A percentile compares a stretch with the other conserved stretches of the same genome.
Evolutionary conservation across 64 coral and sea anemone genomes (phyloP).

Genomic region (Montipora foliosa): DNA sequence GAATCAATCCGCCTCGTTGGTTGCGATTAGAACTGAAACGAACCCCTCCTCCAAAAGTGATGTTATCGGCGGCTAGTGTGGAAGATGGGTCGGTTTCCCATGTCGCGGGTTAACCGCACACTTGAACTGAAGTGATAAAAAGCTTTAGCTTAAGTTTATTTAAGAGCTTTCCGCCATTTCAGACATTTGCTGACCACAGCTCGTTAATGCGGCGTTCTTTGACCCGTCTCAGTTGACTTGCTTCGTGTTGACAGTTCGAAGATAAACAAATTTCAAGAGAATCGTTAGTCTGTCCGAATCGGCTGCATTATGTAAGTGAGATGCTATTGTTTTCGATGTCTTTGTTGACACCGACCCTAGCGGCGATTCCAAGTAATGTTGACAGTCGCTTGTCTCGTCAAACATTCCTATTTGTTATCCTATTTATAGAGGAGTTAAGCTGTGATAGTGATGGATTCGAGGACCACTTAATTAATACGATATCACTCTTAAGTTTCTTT

Average conservation of each 20-base stretch:
- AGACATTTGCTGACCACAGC: neutral
- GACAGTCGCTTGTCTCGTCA: constrained; percentile 32
- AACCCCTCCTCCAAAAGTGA: constrained; percentile 19
- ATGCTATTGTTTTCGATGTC: constrained; percentile 34
- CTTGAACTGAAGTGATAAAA: constrained; percentile 54
- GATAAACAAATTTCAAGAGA: constrained; percentile 42
- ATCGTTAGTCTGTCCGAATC: constrained; percentile 9
- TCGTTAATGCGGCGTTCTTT: neutral
- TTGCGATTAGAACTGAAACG: constrained; percentile 21
- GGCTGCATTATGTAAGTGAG: constrained; percentile 4
- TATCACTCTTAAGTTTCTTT: constrained; percentile 21
- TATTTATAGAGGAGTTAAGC: constrained; percentile 37
- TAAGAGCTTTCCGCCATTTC: constrained; percentile 25
- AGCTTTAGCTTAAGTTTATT: constrained; percentile 44
- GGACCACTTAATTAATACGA: constrained; percentile 24
- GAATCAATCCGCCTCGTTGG: constrained; percentile 14
- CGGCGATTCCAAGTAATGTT: constrained; percentile 37
- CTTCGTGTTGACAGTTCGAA: constrained; percentile 24
- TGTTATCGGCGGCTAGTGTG: neutral
- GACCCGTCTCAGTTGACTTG: constrained; percentile 14
- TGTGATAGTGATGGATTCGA: constrained; percentile 24
- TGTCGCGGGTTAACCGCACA: constrained; percentile 49
- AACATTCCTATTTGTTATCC: constrained; percentile 42
- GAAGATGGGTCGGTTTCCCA: constrained; percentile 20
- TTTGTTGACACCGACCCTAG: constrained; percentile 43